These are phyloP conservation scores for Pseudochirops cupreus DNA, from an alignment of 2,797 vertebrate genomes.

Conservation along the genomic window DNA sequence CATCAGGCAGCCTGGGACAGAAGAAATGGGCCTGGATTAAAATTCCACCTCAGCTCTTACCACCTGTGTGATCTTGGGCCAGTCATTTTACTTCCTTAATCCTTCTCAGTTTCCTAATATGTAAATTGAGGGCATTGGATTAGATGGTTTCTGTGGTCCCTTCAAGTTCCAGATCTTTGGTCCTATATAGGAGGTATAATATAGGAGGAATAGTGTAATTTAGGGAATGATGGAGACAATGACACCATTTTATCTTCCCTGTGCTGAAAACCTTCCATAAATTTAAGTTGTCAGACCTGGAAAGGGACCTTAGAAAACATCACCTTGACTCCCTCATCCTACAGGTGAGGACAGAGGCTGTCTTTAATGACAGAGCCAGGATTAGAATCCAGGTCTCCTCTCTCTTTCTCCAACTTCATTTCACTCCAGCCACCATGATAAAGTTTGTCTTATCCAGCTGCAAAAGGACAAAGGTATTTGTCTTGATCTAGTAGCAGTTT, in stretches of 20 bases:
- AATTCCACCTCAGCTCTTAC: not conserved
- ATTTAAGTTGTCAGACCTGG: not conserved
- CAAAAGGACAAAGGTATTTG: not conserved
- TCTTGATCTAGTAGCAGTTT: not conserved
- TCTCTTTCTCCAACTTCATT: not conserved
- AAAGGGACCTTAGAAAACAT: not conserved
- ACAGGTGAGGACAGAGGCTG: not conserved
- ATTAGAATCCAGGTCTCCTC: not conserved
- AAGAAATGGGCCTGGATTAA: not conserved
- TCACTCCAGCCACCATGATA: not conserved
- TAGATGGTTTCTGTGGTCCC: not conserved
- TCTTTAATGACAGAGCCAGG: not conserved
- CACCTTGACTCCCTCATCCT: not conserved
- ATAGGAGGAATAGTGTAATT: too few species aligned
- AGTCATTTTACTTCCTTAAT: not conserved
- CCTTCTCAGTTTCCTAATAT: not conserved
- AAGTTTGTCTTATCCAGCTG: not conserved
- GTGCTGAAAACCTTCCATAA: not conserved
- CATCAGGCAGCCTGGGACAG: not conserved
- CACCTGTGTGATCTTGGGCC: not conserved
- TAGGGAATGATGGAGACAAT: not conserved
- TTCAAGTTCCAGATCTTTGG: not conserved
- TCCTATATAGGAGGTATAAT: not conserved
- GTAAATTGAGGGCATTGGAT: not conserved
- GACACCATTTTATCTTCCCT: not conserved